Conservation (phyloP, 2,888 invertebrate species). For the Philaethria dido region DNA sequence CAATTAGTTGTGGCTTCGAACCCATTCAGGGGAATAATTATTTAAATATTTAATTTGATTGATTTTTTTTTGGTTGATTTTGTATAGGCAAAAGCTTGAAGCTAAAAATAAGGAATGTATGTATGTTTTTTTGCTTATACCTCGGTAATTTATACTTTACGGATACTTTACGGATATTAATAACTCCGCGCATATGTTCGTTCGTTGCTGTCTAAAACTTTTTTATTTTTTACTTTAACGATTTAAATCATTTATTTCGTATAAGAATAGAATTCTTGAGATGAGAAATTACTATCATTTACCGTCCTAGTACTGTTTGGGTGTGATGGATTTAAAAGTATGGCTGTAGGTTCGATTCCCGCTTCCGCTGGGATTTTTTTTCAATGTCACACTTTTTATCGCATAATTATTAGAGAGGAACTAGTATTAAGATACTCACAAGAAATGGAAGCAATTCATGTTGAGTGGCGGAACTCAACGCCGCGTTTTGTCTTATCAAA, state of each 20-base stretch:
- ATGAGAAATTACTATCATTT: neutral
- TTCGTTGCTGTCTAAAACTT: slow-evolving; percentile 6
- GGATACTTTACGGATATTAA: slow-evolving; percentile 12
- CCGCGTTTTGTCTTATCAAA: no score
- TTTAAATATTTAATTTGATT: no score
- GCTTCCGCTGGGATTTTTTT: no score
- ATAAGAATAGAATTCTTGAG: neutral
- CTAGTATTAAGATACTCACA: no score
- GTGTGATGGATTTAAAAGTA: neutral
- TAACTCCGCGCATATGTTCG: neutral
- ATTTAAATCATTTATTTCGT: slow-evolving; percentile 1
- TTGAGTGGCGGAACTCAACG: no score
- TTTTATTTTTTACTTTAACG: neutral
- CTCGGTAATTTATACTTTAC: neutral
- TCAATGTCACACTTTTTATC: no score
- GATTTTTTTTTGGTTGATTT: no score
- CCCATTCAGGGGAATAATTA: no score
- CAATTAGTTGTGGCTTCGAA: no score
- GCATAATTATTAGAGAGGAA: no score
- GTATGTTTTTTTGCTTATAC: slow-evolving; percentile 9
- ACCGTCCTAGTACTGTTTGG: neutral
- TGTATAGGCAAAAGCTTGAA: neutral
- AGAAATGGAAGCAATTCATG: no score
- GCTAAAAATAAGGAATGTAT: neutral
- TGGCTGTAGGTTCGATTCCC: neutral